These are phyloP conservation scores for Lobophora halterata DNA, from an alignment of 2,888 invertebrate genomes.

Conservation along the genomic window DNA sequence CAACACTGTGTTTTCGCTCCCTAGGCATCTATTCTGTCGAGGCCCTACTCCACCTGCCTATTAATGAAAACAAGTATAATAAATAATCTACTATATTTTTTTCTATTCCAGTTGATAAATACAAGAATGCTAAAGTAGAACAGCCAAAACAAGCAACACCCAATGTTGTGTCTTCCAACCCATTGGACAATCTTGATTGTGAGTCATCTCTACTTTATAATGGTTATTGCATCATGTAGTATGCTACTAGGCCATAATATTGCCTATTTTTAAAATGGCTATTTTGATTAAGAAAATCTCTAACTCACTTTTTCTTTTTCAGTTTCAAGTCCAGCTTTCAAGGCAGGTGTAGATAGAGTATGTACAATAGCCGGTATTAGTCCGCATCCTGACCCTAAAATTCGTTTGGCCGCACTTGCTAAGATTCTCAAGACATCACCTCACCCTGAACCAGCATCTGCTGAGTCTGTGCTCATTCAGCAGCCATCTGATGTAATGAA, in stretches of 20 bases:
- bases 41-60: no score
- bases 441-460: conserved; percentile 84
- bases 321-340: conserved; percentile 93
- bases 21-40: no score
- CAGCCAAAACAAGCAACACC: conserved; percentile 83
- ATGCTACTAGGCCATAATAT: no score
- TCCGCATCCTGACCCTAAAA: conserved; percentile 67
- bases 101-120: conserved; percentile 83
- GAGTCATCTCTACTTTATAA: conserved; percentile 57
- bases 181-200: conserved; percentile 93
- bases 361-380: conserved; percentile 82
- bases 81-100: no score
- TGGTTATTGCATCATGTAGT: no score
- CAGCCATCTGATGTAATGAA: conserved; percentile 85
- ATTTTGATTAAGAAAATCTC: no score
- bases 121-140: conserved; percentile 83
- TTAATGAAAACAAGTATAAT: no score
- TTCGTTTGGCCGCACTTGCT: conserved; percentile 83
- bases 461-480: conserved; percentile 55
- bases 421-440: conserved; percentile 88
- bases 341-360: conserved; percentile 88
- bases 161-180: conserved; percentile 88
- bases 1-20: no score
- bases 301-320: conserved; percentile 40
- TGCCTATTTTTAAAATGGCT: no score